Evolutionary conservation across 2,797 vertebrate species (phyloP).

Genomic region (Micropoecilia bifurca): DNA sequence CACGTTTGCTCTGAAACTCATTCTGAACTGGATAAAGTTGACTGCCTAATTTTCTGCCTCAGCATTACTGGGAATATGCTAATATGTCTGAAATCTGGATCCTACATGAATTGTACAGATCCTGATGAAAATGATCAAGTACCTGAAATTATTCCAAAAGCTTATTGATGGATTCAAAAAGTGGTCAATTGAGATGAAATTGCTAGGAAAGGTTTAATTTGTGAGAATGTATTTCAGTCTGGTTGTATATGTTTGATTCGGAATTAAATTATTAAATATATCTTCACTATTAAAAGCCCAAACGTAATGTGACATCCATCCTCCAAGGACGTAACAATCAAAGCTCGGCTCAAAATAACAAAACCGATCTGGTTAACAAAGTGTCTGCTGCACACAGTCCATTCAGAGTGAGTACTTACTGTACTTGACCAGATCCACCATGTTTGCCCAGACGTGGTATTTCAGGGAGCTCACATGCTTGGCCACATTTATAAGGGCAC

Average conservation of each 20-base stretch:
- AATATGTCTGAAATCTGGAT: background rate
- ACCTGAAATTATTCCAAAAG: background rate
- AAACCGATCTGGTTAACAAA: background rate
- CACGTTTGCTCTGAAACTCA: background rate
- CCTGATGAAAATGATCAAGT: background rate
- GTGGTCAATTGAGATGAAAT: background rate
- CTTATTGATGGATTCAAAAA: background rate
- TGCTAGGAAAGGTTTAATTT: background rate
- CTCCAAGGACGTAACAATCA: background rate
- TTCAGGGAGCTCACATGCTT: conserved; percentile 81
- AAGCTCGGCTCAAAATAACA: background rate
- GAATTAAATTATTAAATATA: background rate
- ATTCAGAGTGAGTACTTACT: conserved; percentile 68
- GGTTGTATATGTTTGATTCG: background rate
- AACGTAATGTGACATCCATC: background rate
- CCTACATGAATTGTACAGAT: background rate
- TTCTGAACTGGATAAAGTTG: background rate
- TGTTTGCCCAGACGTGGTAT: conserved; percentile 84
- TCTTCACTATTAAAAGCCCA: background rate
- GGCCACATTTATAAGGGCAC: conserved; percentile 77
- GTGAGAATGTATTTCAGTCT: background rate
- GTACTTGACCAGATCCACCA: conserved; percentile 79
- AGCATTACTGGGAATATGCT: background rate
- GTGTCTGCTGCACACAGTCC: background rate
- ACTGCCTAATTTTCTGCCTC: background rate